Evolutionary conservation across 2,888 invertebrate species (phyloP).

Genomic region (Spicauda simplicius): DNA sequence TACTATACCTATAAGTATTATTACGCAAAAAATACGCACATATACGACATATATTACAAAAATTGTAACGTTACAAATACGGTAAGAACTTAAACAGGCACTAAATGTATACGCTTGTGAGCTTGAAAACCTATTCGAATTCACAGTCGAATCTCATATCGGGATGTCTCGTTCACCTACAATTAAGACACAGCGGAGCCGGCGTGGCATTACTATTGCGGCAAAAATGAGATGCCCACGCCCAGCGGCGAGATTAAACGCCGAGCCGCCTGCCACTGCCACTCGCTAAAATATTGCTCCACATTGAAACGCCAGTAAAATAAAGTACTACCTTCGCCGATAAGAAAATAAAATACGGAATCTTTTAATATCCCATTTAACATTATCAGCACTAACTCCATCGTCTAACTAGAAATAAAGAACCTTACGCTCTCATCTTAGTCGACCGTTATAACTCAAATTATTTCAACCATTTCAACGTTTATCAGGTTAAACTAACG

Average conservation of each 20-base stretch:
- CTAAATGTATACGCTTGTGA: background rate
- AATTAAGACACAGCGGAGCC: slow-evolving; percentile 17
- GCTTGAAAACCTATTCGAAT: slow-evolving; percentile 1
- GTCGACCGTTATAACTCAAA: slow-evolving; percentile 48
- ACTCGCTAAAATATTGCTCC: slow-evolving; percentile 65
- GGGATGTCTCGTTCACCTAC: slow-evolving; percentile 13
- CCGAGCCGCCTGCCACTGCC: slow-evolving; percentile 56
- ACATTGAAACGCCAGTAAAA: slow-evolving; percentile 60
- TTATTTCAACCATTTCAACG: slow-evolving; percentile 57
- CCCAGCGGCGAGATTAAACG: slow-evolving; percentile 64
- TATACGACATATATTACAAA: no score
- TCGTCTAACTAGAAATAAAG: slow-evolving; percentile 42
- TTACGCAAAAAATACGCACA: no score
- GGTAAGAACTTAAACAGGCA: no score
- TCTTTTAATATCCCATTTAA: slow-evolving; percentile 40
- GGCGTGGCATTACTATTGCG: slow-evolving; percentile 30
- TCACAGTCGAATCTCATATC: slow-evolving; percentile 9
- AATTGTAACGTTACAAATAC: no score
- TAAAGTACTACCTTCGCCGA: slow-evolving; percentile 54
- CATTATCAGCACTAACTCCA: slow-evolving; percentile 33
- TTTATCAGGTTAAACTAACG: slow-evolving; percentile 60
- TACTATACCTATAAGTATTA: no score
- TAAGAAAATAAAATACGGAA: slow-evolving; percentile 45
- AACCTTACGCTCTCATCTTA: slow-evolving; percentile 42
- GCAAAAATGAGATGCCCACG: slow-evolving; percentile 61